Base-by-base conservation (phyloP, 2,888 invertebrate genomes). In the Endotricha flammealis region DNA sequence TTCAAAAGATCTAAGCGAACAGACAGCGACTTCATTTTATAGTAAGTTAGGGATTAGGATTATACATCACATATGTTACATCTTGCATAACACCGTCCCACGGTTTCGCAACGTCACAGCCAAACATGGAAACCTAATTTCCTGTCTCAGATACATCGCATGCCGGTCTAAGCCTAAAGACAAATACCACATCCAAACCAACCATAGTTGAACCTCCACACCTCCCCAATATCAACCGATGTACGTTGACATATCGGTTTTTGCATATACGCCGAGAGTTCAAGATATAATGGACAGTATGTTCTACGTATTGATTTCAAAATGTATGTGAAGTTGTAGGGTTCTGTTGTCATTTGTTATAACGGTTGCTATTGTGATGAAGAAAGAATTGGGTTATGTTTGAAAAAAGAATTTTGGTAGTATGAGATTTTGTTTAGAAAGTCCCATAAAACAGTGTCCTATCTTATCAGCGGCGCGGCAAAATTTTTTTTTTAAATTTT, bases 81-180 rank as follows among this genome's bases (percentile, higher is more conserved):
- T 53, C 22, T 32, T 27, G 53, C 63, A 70, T 63, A 60, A 48
- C 42, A 16, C 60, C 54, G 42, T 66, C 70, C 35, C 59, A 50
- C 51, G 64, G 65, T 61, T 60, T 51, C 57, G 47, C 44, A 50
- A 47, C 46, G 49, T 46, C 64, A 64, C 68, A 72, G 73, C 71
- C 76, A 76, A 76, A 81, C 76, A 75, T 72, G 73, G 75, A 83
- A 85, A 85, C 82, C 80, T 83, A 85, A 85, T 85, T 85, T 85
- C 85, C 85, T 81, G 82, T 82, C 83, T 82, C 74, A 82, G 82
- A 79, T 82, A 79, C 69, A 68, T 54, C 57, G 52, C 51, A 53
- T 64, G 64, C 59, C 56, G 65, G 60, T 74, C 69, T 76, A 65
- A 73, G 69, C 78, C 75, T 69, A 72, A 80, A 82, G 83, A 83